phyloP scores from a whole-genome alignment of 2,888 invertebrate species.

The Trissoscelio sp. region DNA sequence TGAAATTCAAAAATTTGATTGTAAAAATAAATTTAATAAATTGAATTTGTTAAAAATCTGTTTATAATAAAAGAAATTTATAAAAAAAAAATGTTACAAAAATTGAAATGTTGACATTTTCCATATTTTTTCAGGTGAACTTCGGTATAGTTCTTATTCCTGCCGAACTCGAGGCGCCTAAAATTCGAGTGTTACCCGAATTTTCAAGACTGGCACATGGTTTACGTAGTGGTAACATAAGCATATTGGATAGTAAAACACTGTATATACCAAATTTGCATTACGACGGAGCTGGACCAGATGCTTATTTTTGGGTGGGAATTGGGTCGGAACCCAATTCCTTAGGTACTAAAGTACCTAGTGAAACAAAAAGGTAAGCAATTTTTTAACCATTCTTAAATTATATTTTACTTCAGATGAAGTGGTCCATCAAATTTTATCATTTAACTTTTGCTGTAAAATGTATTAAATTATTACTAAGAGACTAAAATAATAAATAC shows the following conservation, averaged over 20 bases:
- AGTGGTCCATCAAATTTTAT: no score
- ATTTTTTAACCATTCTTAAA: not conserved
- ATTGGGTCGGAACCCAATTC: constrained; percentile 92
- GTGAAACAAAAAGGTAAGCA: constrained; percentile 91
- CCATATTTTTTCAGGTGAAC: constrained; percentile 89
- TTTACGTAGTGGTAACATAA: constrained; percentile 94
- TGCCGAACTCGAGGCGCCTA: constrained; percentile 90
- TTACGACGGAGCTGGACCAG: constrained; percentile 96
- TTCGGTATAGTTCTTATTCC: constrained; percentile 95
- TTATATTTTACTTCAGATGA: no score
- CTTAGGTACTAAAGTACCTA: constrained; percentile 94
- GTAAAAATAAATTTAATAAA: no score
- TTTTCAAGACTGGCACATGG: constrained; percentile 95
- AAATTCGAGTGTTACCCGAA: constrained; percentile 92
- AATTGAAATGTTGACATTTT: no score
- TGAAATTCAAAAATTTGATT: no score
- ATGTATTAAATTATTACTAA: no score
- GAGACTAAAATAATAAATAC: no score
- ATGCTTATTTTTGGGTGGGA: constrained; percentile 98
- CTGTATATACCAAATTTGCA: constrained; percentile 96
- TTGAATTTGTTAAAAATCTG: no score
- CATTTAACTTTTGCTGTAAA: no score
- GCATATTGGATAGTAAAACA: constrained; percentile 95
- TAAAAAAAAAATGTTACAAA: no score
- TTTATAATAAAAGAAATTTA: no score